A percentile compares a stretch with the other conserved stretches of the same genome.
Evolutionary conservation across 2,888 invertebrate genomes (phyloP).

Genomic region (Aspidiotus rigidus): DNA sequence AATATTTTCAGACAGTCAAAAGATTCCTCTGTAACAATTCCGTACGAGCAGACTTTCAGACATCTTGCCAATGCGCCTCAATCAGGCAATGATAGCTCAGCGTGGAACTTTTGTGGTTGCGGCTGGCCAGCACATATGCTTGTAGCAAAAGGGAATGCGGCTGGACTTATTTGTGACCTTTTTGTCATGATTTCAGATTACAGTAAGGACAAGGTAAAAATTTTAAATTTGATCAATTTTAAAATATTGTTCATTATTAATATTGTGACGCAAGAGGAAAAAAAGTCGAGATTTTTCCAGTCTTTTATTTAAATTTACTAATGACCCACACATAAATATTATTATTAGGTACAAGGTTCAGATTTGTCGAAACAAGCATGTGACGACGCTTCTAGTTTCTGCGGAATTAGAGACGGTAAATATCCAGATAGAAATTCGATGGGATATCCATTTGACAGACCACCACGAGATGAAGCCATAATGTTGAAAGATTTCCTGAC

Average conservation of each 20-base stretch:
- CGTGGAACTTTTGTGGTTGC: constrained; percentile 74
- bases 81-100: constrained; percentile 43
- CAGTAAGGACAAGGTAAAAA: constrained; percentile 54
- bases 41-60: constrained; percentile 53
- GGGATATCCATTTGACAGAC: too few species aligned
- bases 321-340: too few species aligned
- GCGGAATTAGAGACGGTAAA: too few species aligned
- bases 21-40: constrained; percentile 53
- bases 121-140: constrained; percentile 81
- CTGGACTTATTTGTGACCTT: constrained; percentile 58
- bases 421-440: too few species aligned
- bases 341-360: too few species aligned
- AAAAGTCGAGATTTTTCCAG: neutral
- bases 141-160: constrained; percentile 58
- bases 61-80: constrained; percentile 43
- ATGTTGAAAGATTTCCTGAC: too few species aligned
- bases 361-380: too few species aligned
- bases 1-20: constrained; percentile 55
- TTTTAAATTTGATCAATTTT: too few species aligned
- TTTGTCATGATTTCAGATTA: constrained; percentile 72
- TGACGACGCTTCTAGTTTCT: too few species aligned
- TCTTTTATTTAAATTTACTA: neutral
- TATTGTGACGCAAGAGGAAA: neutral
- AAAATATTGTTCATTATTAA: neutral
- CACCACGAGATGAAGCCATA: too few species aligned